Conservation (phyloP, 2,888 invertebrate species). For the Cephus rjabovi region DNA sequence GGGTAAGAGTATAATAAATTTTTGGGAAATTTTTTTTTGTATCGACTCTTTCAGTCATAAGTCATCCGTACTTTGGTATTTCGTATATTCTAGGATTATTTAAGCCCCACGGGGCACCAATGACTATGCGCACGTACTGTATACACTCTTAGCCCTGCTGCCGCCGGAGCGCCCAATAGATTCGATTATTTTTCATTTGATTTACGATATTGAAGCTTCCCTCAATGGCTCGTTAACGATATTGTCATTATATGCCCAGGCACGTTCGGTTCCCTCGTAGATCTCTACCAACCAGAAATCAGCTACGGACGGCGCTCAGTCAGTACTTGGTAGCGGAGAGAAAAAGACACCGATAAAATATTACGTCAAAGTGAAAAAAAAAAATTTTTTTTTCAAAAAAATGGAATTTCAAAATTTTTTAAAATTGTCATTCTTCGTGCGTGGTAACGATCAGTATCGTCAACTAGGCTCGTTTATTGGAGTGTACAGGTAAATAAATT, state of each 20-base stretch:
- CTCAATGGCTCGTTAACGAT: conserved; percentile 58
- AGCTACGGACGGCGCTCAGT: too few species aligned
- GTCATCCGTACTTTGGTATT: conserved; percentile 11
- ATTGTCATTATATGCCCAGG: conserved; percentile 50
- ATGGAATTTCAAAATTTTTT: rapidly evolving
- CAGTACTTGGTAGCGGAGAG: too few species aligned
- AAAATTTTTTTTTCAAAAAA: too few species aligned
- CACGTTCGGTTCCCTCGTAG: conserved; percentile 41
- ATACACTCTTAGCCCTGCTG: not conserved
- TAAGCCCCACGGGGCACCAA: conserved; percentile 7
- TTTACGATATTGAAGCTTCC: conserved; percentile 44
- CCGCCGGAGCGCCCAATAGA: conserved; percentile 29
- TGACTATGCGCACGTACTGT: conserved; percentile 7
- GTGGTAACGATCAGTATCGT: too few species aligned
- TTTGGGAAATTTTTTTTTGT: too few species aligned
- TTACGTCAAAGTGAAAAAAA: too few species aligned
- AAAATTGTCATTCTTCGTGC: too few species aligned
- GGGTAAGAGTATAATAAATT: too few species aligned
- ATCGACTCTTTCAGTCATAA: not conserved
- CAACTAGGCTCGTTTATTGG: too few species aligned
- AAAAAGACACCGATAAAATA: too few species aligned
- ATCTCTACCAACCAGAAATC: not conserved
- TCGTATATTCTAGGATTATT: conserved; percentile 12
- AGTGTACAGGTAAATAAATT: too few species aligned
- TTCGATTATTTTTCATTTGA: conserved; percentile 44